Percentiles rank a stretch among this genome's conserved stretches.
phyloP scores from a whole-genome alignment of 2,888 invertebrate species.

The Agrotis puta region DNA sequence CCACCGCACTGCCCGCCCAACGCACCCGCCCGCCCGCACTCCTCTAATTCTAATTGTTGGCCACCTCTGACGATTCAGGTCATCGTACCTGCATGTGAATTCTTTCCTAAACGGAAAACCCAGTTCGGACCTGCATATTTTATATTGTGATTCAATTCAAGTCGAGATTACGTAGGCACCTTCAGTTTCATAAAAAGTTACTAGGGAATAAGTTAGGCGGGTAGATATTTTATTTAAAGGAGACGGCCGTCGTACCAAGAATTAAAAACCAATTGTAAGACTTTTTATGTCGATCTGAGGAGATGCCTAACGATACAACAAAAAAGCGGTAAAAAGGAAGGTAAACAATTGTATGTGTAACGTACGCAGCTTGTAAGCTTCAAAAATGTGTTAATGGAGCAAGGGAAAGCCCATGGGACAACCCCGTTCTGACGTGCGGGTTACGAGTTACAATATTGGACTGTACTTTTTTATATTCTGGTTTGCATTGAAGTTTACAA shows the following conservation, averaged over 20 bases:
- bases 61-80: conserved; percentile 86
- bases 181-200: conserved; percentile 83
- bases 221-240: conserved; percentile 75
- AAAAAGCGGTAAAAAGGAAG: conserved; percentile 22
- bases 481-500: neutral
- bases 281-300: conserved; percentile 44
- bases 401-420: conserved; percentile 71
- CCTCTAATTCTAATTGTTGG: conserved; percentile 87
- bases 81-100: conserved; percentile 86
- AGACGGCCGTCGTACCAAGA: conserved; percentile 61
- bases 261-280: conserved; percentile 65
- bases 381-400: conserved; percentile 74
- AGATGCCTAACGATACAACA: conserved; percentile 2
- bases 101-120: conserved; percentile 77
- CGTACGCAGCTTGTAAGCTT: conserved; percentile 50
- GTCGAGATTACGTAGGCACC: conserved; percentile 71
- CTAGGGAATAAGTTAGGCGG: conserved; percentile 73
- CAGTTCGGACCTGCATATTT: conserved; percentile 83
- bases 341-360: conserved; percentile 42
- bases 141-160: conserved; percentile 79
- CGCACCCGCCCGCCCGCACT: conserved; percentile 73
- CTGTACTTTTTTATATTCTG: conserved; percentile 49
- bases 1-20: conserved; percentile 65
- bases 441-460: conserved; percentile 64
- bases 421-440: conserved; percentile 68